Evolutionary conservation across 2,797 vertebrate genomes (phyloP), one percentile per base, ranked within the genome.

Genomic region (Eptatretus atami): DNA sequence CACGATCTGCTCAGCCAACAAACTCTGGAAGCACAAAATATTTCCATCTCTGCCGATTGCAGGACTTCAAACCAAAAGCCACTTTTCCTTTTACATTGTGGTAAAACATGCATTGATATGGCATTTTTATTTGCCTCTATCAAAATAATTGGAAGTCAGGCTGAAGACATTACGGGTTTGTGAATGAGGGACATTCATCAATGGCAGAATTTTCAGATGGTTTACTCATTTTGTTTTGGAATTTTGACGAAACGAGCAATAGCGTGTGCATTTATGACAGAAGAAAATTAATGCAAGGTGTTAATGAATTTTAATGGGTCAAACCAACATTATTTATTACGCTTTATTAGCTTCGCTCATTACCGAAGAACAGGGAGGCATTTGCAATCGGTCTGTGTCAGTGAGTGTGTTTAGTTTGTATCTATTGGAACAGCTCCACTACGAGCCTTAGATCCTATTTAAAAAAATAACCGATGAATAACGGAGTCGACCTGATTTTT

Each of bases 11-110:
- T 96, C 64, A 72, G 81, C 1, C n/a, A n/a, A 75, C 80, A 1
- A 95, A 72, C 71, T 88, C 69, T 98, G 92, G 88, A 98, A 94
- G 70, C 80, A 81, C 65, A 92, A 86, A 67, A 71, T 98, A 57
- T 86, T 95, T 64, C 87, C 0, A 73, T 93, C 70, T 98, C 15
- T 86, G 83, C 70, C 78, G 67, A 61, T 77, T 95, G 66, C 73
- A 86, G 64, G 90, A 98, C 74, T 94, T 93, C 71, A 81, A 77
- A 53, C 88, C 84, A 0, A 79, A 77, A 67, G 82, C 77, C 70
- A 86, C 82, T 1, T 83, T 96, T 71, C 82, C 79, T 52, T 78
- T 68, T 88, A 94, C 6, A 76, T 90, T 75, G 83, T 87, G 82
- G 92, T 95, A 73, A 81, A 86, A 79, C 55, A 61, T 15, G 53